phyloP scores from a whole-genome alignment of 1,140 invertebrate genomes.

The Dreissena rostriformis region DNA sequence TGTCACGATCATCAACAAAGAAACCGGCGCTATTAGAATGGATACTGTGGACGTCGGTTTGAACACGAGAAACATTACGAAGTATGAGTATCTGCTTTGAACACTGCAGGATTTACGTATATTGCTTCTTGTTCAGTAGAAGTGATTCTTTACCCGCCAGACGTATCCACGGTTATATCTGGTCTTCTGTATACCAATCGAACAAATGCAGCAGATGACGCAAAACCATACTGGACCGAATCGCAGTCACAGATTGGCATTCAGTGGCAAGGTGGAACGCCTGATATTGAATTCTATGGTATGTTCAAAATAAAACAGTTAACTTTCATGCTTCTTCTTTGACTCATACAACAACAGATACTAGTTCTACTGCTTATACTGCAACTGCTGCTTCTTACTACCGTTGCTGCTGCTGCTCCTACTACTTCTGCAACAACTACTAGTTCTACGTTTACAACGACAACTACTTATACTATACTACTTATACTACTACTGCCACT shows the following conservation, averaged over 20 bases:
- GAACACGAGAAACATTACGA: constrained; percentile 8
- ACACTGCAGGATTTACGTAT: constrained; percentile 4
- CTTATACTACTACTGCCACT: no score
- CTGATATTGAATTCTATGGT: constrained; percentile 35
- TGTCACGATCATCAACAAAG: neutral
- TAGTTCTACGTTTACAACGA: no score
- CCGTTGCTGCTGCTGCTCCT: no score
- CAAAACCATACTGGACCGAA: neutral
- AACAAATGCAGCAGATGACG: neutral
- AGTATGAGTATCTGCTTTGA: constrained; percentile 15
- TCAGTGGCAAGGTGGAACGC: constrained; percentile 23
- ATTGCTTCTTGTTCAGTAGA: neutral
- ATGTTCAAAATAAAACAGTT: no score
- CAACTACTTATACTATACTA: no score
- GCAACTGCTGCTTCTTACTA: no score
- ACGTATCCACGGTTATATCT: neutral
- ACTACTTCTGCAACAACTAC: no score
- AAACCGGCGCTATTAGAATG: neutral
- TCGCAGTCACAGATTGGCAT: constrained; percentile 28
- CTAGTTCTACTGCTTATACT: no score
- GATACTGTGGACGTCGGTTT: constrained; percentile 14
- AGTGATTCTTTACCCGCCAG: constrained; percentile 17
- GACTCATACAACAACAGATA: no score
- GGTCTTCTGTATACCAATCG: constrained; percentile 3
- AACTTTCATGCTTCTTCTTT: no score